A percentile compares a stretch with the other conserved stretches of the same genome.
phyloP scores from a whole-genome alignment of 2,113 vertebrate genomes.

The Python bivittatus region DNA sequence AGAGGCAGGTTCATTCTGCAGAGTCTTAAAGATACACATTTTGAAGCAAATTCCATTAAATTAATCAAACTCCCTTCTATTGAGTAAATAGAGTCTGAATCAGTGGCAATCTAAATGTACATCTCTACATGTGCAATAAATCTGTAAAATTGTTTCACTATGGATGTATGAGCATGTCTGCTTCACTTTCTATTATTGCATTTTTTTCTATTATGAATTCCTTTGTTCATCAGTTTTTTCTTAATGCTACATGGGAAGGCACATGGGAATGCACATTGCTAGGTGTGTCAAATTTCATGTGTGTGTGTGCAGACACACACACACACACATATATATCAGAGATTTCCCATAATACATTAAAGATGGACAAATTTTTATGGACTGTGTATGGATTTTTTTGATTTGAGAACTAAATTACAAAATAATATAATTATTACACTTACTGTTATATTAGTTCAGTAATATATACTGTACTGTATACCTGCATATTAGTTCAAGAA shows the following conservation, averaged over 20 bases:
- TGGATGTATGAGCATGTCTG: not conserved
- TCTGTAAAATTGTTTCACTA: not conserved
- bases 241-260: not conserved
- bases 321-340: no score
- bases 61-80: not conserved
- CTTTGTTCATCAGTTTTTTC: not conserved
- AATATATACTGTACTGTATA: no score
- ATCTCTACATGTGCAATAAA: not conserved
- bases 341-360: no score
- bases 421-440: no score
- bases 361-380: no score
- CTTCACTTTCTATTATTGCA: not conserved
- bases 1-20: not conserved
- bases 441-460: no score
- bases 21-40: not conserved
- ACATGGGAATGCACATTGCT: not conserved
- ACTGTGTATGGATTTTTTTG: no score
- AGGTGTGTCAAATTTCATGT: not conserved
- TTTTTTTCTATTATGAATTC: not conserved
- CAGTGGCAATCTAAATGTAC: not conserved
- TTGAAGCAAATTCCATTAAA: not conserved
- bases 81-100: not conserved
- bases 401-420: no score
- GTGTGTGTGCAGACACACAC: no score
- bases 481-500: no score